Evolutionary conservation across 2,113 vertebrate species (phyloP).

Genomic region (Thunnus thynnus): DNA sequence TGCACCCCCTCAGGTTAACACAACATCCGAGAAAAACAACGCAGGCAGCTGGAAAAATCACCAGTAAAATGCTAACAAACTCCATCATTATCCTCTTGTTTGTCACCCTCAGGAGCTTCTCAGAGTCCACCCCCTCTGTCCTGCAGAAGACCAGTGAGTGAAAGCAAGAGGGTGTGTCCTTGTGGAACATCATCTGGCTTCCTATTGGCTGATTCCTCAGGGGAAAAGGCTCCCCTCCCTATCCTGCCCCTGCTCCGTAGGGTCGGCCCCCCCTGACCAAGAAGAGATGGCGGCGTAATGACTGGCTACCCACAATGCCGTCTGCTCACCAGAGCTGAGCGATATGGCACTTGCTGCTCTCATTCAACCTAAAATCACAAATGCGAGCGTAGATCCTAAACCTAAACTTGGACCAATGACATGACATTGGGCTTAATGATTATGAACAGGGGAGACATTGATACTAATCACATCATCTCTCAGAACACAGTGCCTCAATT

Average conservation of each 20-base stretch:
- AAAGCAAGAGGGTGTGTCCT: constrained; percentile 11
- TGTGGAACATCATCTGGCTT: constrained; percentile 23
- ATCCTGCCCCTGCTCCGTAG: constrained; percentile 18
- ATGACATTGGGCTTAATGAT: constrained; percentile 9
- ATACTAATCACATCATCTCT: constrained; percentile 29
- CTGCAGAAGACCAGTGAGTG: constrained; percentile 70
- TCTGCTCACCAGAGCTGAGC: constrained; percentile 25
- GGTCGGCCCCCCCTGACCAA: constrained; percentile 11
- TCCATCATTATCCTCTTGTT: background rate
- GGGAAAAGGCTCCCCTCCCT: constrained; percentile 2
- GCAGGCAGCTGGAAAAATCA: background rate
- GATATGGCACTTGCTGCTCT: constrained; percentile 12
- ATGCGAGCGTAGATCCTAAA: constrained; percentile 9
- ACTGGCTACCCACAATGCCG: constrained; percentile 32
- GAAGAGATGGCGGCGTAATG: constrained; percentile 2
- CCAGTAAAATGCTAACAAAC: background rate
- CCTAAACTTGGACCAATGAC: constrained; percentile 36
- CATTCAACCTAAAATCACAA: constrained; percentile 14
- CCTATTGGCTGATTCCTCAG: constrained; percentile 38
- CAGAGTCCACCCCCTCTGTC: constrained; percentile 69
- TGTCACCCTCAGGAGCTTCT: constrained; percentile 51
- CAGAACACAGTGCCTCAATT: constrained; percentile 62
- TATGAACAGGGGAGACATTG: constrained; percentile 7
- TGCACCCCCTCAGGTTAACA: constrained; percentile 87
- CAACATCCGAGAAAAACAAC: background rate